Base-by-base conservation (phyloP, 2,888 invertebrate species). In the Sicus ferrugineus region DNA sequence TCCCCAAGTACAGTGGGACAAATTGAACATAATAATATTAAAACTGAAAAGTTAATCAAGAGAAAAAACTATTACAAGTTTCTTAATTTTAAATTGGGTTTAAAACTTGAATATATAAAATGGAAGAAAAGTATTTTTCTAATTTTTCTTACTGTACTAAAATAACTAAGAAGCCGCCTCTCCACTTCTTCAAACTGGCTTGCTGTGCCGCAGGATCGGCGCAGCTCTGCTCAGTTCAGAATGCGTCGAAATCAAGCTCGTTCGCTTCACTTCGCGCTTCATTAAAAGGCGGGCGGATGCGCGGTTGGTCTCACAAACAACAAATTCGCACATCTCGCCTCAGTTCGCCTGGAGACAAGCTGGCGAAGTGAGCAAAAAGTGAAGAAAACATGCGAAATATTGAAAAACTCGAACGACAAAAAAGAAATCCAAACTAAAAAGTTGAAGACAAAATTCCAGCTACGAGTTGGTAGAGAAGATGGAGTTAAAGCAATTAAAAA, bases 221-320 rank as follows among this genome's bases (percentile, higher is more conserved):
- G n/a, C n/a, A n/a, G n/a, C n/a, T n/a, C n/a, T n/a, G n/a, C n/a
- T n/a, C n/a, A n/a, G n/a, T n/a, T n/a, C n/a, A n/a, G n/a, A 2
- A 21, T 19, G 9, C 11, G 61, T 7, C 54, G 34, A 64, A 38
- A 42, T 50, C 69, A 72, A 75, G 74, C 72, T 68, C 74, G 78
- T 84, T 80, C 78, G 81, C 78, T 83, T 81, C 83, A 83, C 81
- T 84, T 84, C 82, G 81, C 84, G 84, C 79, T 84, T 84, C 84
- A 83, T 83, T 83, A 84, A 84, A 83, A 80, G 80, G 79, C 81
- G 80, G 80, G 77, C 79, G 82, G 79, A 79, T 78, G 79, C 79
- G 79, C 74, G 73, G 73, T 74, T 74, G 73, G 74, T 73, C 73
- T 71, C 54, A 59, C 58, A 58, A 79, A 77, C 77, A 80, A 76